Base-by-base conservation (phyloP, 1,140 invertebrate genomes). In the Listronotus bonariensis region DNA sequence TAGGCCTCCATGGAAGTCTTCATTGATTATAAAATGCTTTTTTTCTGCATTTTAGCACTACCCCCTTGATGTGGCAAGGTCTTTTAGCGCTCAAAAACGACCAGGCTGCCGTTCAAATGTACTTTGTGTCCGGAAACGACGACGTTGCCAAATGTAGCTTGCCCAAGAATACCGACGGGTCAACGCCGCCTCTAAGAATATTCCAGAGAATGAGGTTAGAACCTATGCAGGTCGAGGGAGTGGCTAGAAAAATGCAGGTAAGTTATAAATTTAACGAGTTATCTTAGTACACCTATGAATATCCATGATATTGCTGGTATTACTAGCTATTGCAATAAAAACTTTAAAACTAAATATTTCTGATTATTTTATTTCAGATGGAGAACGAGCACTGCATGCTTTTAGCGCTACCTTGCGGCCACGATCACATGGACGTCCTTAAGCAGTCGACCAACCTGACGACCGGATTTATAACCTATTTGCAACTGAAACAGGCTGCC, bases 51-150 rank as follows among this genome's bases (percentile, higher is more conserved):
- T 26, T 26, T 5, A 26, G 85, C 87, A 91, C 31, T 96, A 96
- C 80, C 93, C n/a, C 93, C 0, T 89, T 97, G 26, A 93, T 97
- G 88, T 99, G 96, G 96, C 93, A 97, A 83, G 96, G 96, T 1
- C 79, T 95, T 36, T 78, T 99, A 68, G 95, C 93, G 0, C 81
- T 99, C 34, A 99, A 99, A 79, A 98, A 95, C 79, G 96, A 98
- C 79, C 92, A 92, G 72, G 95, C 95, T 4, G 92, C 92, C 17
- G 96, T 98, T 9, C 95, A 98, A 81, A 98, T 99, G 95, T 95
- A 98, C 80, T 96, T 95, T 80, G 93, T 99, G 31, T 93, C 92
- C 70, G 97, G 97, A 12, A 97, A 94, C 84, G 89, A 89, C 0
- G 84, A 86, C 69, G 91, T 97, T 51, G 93, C 93, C 0, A 85